A percentile compares a stretch with the other conserved stretches of the same genome.
These are phyloP conservation scores for Unio delphinus DNA, from an alignment of 2,888 invertebrate genomes.

Conservation along the genomic window DNA sequence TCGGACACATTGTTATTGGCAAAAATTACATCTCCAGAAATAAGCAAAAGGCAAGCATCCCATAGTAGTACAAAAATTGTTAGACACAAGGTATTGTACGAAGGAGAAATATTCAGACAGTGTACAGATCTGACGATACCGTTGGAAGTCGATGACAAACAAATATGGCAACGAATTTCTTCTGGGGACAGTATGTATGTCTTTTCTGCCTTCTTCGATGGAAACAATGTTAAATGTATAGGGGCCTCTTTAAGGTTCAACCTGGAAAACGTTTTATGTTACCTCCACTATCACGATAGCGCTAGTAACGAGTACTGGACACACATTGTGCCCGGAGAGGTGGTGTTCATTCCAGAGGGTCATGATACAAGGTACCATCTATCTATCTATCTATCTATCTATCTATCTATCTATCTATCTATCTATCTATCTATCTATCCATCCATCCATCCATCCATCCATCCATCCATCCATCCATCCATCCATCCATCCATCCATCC, in stretches of 20 bases:
- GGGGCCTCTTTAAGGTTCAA: conserved; percentile 1
- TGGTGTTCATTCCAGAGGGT: conserved; percentile 16
- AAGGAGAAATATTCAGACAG: too few relatives aligned
- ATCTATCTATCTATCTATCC: conserved; percentile 3
- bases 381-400: neutral
- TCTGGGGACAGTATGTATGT: conserved; percentile 5
- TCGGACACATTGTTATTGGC: too few relatives aligned
- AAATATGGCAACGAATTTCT: conserved; percentile 12
- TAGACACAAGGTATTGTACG: too few relatives aligned
- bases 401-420: conserved; percentile 4
- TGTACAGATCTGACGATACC: conserved; percentile 12
- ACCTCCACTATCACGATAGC: conserved; percentile 1
- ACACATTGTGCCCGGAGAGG: neutral
- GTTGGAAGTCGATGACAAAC: conserved; percentile 6
- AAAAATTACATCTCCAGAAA: too few relatives aligned
- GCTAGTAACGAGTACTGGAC: neutral
- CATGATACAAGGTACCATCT: conserved; percentile 19
- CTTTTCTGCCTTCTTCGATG: conserved; percentile 24
- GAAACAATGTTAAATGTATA: conserved; percentile 11
- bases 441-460: too few relatives aligned
- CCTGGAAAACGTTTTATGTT: conserved; percentile 2
- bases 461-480: too few relatives aligned
- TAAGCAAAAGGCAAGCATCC: too few relatives aligned
- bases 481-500: too few relatives aligned
- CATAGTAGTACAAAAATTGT: too few relatives aligned